These are phyloP conservation scores for Anser cygnoides DNA, from an alignment of 2,113 vertebrate species.

Conservation along the genomic window DNA sequence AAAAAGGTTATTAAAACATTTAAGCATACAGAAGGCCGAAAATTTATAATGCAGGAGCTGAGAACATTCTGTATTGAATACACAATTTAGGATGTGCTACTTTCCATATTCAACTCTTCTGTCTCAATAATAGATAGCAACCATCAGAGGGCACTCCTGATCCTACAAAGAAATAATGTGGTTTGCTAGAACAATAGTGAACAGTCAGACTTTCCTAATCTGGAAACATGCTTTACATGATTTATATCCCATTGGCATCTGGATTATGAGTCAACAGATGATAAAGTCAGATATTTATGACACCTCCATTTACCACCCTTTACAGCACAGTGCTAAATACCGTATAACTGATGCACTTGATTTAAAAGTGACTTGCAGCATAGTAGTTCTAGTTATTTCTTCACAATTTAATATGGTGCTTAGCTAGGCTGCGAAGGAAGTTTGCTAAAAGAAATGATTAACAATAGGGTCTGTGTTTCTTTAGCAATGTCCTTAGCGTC, in stretches of 20 bases:
- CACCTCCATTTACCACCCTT: conserved; percentile 63
- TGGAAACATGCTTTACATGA: conserved; percentile 60
- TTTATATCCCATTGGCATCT: conserved; percentile 72
- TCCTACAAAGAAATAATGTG: conserved; percentile 38
- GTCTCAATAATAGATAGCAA: neutral
- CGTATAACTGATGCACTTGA: conserved; percentile 57
- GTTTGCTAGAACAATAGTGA: conserved; percentile 11
- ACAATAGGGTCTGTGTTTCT: conserved; percentile 45
- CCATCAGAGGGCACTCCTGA: conserved; percentile 74
- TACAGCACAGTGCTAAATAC: conserved; percentile 66
- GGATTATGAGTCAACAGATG: conserved; percentile 74
- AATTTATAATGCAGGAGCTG: neutral
- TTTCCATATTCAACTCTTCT: neutral
- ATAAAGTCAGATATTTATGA: conserved; percentile 76
- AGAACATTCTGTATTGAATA: neutral
- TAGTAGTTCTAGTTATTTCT: conserved; percentile 52
- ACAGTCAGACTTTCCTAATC: conserved; percentile 46
- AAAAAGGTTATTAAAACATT: neutral
- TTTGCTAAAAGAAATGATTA: conserved; percentile 38
- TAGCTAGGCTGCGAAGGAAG: conserved; percentile 55
- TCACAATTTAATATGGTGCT: conserved; percentile 44
- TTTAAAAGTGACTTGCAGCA: conserved; percentile 67
- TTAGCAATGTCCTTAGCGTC: conserved; percentile 20
- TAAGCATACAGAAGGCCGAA: neutral
- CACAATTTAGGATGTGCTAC: neutral